These are phyloP conservation scores for Hydrotaea diabolus DNA, from an alignment of 2,888 invertebrate species.

Conservation along the genomic window DNA sequence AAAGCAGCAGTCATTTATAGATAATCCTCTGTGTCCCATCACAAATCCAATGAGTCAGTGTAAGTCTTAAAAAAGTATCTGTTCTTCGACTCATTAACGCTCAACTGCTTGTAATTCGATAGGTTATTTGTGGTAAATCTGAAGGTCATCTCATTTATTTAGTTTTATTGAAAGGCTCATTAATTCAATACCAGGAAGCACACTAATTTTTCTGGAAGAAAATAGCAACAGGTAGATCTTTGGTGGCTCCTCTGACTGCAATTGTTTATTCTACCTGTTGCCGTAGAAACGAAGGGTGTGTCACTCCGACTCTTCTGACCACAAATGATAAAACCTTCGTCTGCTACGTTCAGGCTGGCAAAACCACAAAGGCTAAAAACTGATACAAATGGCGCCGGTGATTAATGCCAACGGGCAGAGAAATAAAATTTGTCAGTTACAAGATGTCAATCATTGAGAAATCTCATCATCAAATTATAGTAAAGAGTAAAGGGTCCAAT, in stretches of 20 bases:
- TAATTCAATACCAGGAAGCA: too few relatives aligned
- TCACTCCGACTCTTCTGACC: neutral
- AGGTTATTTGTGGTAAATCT: neutral
- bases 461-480: neutral
- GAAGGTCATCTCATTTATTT: too few relatives aligned
- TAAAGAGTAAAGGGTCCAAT: too few relatives aligned
- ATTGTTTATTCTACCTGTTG: neutral
- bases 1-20: too few relatives aligned
- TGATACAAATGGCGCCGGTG: neutral
- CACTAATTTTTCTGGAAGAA: neutral
- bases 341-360: neutral
- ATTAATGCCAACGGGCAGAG: neutral
- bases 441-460: neutral
- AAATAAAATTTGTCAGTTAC: constrained; percentile 4
- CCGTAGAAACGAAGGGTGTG: neutral
- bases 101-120: neutral
- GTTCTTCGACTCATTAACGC: too few relatives aligned
- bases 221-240: neutral
- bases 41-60: too few relatives aligned
- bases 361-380: constrained; percentile 6
- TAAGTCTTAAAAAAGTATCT: neutral
- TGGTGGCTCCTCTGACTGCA: neutral
- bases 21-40: too few relatives aligned
- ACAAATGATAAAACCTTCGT: neutral
- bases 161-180: too few relatives aligned